These are phyloP conservation scores for Lates japonicus DNA, from an alignment of 2,797 vertebrate species.

Conservation along the genomic window DNA sequence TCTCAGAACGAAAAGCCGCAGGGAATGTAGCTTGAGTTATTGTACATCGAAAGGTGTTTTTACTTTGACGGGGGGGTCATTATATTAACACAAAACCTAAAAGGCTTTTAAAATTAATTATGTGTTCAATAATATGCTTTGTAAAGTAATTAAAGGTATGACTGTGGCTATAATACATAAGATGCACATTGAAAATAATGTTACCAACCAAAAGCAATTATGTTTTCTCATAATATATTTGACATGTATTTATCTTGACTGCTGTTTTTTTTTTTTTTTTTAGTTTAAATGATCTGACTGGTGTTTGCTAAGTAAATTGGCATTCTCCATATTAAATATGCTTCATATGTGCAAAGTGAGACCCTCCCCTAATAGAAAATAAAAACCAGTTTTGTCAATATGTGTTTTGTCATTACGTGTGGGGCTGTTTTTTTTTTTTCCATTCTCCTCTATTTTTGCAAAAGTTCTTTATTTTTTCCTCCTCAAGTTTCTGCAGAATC, in stretches of 20 bases:
- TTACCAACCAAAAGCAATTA: background rate
- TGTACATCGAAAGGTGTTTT: conserved; percentile 1
- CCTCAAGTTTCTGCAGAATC: background rate
- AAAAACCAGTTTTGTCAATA: too few species aligned
- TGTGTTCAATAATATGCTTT: background rate
- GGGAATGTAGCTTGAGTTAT: conserved; percentile 4
- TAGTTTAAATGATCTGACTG: background rate
- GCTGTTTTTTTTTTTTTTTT: too few species aligned
- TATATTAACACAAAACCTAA: background rate
- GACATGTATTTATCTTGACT: background rate
- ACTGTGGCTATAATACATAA: background rate
- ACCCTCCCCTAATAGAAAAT: background rate
- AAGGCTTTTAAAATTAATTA: conserved; percentile 1
- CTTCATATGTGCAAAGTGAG: background rate
- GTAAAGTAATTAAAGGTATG: background rate
- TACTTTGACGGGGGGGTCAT: conserved; percentile 19
- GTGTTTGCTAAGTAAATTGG: background rate
- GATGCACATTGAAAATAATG: background rate
- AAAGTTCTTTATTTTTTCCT: background rate
- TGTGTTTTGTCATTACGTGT: too few species aligned
- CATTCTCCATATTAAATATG: background rate
- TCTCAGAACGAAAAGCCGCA: background rate
- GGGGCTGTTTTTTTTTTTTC: background rate
- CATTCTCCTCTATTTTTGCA: background rate
- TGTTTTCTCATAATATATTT: background rate